Conservation (phyloP, 2,888 invertebrate species). For the Diogma glabrata region DNA sequence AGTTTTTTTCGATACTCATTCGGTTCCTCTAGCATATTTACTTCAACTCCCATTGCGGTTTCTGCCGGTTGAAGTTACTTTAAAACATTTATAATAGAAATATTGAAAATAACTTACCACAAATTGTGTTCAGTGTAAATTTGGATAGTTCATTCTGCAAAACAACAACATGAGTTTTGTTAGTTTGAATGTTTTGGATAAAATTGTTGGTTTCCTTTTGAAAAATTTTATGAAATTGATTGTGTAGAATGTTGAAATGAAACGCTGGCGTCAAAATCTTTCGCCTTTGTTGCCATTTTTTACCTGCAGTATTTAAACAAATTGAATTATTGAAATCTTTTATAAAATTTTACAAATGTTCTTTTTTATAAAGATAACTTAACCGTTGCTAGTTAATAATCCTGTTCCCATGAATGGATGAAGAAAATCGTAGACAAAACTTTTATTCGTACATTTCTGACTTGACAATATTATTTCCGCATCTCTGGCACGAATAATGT, state of each 20-base stretch:
- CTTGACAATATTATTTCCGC: conserved; percentile 42
- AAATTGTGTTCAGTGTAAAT: conserved; percentile 53
- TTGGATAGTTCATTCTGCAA: conserved; percentile 45
- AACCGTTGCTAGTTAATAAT: conserved; percentile 29
- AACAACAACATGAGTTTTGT: too few relatives aligned
- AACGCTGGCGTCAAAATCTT: conserved; percentile 54
- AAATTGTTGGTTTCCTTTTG: conserved; percentile 31
- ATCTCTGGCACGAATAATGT: conserved; percentile 39
- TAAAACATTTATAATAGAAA: neutral
- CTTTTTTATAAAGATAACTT: too few relatives aligned
- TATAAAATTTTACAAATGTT: too few relatives aligned
- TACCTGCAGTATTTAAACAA: too few relatives aligned
- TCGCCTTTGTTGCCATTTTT: conserved; percentile 47
- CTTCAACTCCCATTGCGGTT: conserved; percentile 58
- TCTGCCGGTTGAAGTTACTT: conserved; percentile 24
- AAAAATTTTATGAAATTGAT: conserved; percentile 3
- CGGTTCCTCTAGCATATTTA: conserved; percentile 39
- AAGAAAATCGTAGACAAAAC: conserved; percentile 36
- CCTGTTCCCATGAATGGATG: conserved; percentile 42
- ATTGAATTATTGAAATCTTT: too few relatives aligned
- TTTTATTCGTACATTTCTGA: conserved; percentile 41
- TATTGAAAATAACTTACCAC: conserved; percentile 45
- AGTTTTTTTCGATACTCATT: conserved; percentile 47
- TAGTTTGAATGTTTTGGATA: conserved; percentile 27
- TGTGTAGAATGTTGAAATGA: conserved; percentile 46